phyloP scores from a whole-genome alignment of 2,888 invertebrate species.

The Ochropleura leucogaster region DNA sequence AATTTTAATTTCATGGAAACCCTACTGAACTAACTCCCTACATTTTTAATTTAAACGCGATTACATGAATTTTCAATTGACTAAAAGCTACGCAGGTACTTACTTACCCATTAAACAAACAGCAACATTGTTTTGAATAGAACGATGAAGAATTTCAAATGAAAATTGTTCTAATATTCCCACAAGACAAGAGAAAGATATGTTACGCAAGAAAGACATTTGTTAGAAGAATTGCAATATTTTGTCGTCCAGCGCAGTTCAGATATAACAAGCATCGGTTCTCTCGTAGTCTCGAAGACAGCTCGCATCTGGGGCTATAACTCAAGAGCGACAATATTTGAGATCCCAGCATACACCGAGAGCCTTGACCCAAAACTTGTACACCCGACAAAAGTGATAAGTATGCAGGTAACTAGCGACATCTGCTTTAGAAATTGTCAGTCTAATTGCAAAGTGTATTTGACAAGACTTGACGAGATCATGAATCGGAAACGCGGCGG shows the following conservation, averaged over 20 bases:
- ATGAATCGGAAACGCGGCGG: background rate
- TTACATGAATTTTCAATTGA: background rate
- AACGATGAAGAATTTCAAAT: conserved; percentile 19
- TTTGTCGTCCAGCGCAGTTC: conserved; percentile 34
- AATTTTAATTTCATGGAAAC: background rate
- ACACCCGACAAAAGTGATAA: conserved; percentile 11
- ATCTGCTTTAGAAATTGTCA: conserved; percentile 12
- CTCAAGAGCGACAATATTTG: conserved; percentile 56
- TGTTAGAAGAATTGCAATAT: conserved; percentile 37
- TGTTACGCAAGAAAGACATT: conserved; percentile 37
- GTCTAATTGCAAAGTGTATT: conserved; percentile 2
- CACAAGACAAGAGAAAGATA: conserved; percentile 23
- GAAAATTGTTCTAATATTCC: conserved; percentile 30
- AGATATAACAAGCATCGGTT: conserved; percentile 54
- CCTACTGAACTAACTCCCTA: background rate
- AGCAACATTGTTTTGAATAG: background rate
- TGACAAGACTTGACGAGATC: background rate
- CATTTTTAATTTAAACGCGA: background rate
- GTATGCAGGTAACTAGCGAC: conserved; percentile 8
- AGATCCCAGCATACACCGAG: conserved; percentile 23
- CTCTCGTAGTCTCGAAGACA: conserved; percentile 28
- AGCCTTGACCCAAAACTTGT: conserved; percentile 37
- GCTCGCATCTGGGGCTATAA: conserved; percentile 45
- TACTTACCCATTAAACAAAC: background rate
- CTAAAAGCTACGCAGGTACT: background rate